Evolutionary conservation across 2,113 vertebrate genomes (phyloP), one percentile per base, ranked within the genome.

Genomic region (Cynocephalus volans): DNA sequence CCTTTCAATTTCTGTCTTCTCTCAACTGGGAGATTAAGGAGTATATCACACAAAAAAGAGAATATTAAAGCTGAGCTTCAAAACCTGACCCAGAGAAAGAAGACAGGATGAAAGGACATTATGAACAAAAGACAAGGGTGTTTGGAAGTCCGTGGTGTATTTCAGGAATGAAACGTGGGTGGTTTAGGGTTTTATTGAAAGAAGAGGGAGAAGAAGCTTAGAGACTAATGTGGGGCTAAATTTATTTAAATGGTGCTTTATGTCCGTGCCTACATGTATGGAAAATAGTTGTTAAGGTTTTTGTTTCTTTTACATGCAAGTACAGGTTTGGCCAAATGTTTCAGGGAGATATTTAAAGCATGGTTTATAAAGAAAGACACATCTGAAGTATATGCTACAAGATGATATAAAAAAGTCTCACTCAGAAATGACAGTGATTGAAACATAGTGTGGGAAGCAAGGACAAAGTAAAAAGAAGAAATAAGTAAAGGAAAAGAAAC

Each of bases 281-380:
- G n/a, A 73, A 76, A 83, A 88, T 36, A 88, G 50, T 60, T n/a
- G 45, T 83, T 83, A 52, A 69, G n/a, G 18, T 33, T 81, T 87
- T 80, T 77, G 13, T 80, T 90, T 48, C 58, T 69, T 77, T 26
- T 64, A 8, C 23, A 8, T 62, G 69, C 15, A 50, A 93, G 36
- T 28, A 81, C 41, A 83, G 36, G 41, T 87, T 50, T 36, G 17
- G 62, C 76, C 9, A 48, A 48, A 14, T 79, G 23, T n/a, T 87
- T 79, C 58, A 11, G 24, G 21, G 31, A 65, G 19, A 26, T 67
- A 77, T 95, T 60, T 70, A 86, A 87, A 73, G 50, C 19, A 45
- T 14, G 45, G 13, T 91, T 87, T 82, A n/a, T 75, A 81, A 96
- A 67, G 19, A 73, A 72, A 94, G 23, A 82, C 56, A 54, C 19